Evolutionary conservation across 2,113 vertebrate species (phyloP).

Genomic region (Columba livia): DNA sequence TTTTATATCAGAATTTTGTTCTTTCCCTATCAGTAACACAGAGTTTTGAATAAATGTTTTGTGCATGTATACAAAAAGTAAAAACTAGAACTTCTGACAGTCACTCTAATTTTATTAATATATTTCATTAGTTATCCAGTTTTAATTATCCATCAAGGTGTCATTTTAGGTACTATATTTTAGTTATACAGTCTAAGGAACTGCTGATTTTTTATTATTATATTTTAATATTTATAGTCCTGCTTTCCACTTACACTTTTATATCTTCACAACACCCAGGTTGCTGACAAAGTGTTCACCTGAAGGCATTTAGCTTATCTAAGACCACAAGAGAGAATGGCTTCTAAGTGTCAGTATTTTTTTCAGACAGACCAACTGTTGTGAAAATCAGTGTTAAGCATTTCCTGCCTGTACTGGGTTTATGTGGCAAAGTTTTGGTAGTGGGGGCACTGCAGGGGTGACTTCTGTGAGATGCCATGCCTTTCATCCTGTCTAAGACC

Average conservation of each 20-base stretch:
- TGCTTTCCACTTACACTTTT: background rate
- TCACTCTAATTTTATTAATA: background rate
- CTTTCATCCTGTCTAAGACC: background rate
- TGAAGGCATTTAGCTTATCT: background rate
- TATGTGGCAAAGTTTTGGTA: background rate
- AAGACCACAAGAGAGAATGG: background rate
- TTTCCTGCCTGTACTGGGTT: background rate
- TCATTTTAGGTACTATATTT: background rate
- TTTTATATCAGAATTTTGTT: background rate
- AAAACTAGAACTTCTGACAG: background rate
- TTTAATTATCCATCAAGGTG: background rate
- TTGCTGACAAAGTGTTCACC: background rate
- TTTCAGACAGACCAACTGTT: background rate
- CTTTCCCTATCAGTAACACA: background rate
- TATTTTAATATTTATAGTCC: background rate
- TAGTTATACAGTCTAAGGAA: background rate
- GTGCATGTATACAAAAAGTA: background rate
- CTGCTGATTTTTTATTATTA: background rate
- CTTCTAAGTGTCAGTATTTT: background rate
- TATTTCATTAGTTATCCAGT: background rate
- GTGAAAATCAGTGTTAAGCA: background rate
- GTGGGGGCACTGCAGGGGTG: accelerated
- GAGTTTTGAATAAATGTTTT: background rate
- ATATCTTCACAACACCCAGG: background rate
- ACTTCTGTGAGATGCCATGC: background rate